These are phyloP conservation scores for Athalia cordata DNA, from an alignment of 2,888 invertebrate species.

Conservation along the genomic window DNA sequence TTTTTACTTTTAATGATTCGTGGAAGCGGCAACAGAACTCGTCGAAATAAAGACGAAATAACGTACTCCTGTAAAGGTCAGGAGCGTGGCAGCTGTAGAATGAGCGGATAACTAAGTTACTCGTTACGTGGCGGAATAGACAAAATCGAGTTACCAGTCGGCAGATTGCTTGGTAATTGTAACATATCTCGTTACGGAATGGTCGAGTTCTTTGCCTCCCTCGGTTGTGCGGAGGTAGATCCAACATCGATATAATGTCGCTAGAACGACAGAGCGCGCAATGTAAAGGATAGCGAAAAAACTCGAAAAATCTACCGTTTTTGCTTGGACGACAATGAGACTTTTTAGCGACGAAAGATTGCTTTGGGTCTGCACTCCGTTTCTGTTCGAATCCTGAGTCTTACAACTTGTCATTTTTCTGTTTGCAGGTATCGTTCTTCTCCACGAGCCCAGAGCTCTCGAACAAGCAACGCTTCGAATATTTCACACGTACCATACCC, in stretches of 20 bases:
- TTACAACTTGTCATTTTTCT: neutral
- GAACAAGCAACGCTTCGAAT: constrained; percentile 95
- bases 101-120: constrained; percentile 31
- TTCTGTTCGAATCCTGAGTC: neutral
- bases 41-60: constrained; percentile 23
- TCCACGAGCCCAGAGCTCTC: constrained; percentile 96
- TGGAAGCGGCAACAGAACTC: neutral
- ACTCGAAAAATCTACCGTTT: no score
- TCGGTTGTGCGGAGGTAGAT: no score
- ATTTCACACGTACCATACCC: constrained; percentile 95
- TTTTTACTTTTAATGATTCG: no score
- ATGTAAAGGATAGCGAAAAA: no score
- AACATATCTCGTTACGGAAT: constrained; percentile 49
- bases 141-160: constrained; percentile 52
- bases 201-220: constrained; percentile 11
- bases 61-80: constrained; percentile 19
- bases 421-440: constrained; percentile 92
- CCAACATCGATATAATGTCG: no score
- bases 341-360: neutral
- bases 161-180: constrained; percentile 57
- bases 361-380: neutral
- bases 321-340: neutral
- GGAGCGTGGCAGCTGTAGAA: constrained; percentile 16
- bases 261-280: no score
- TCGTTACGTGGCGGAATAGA: constrained; percentile 41